Percentiles rank a stretch among this genome's conserved stretches.
These are phyloP conservation scores for Solea senegalensis DNA, from an alignment of 2,113 vertebrate species.

Conservation along the genomic window DNA sequence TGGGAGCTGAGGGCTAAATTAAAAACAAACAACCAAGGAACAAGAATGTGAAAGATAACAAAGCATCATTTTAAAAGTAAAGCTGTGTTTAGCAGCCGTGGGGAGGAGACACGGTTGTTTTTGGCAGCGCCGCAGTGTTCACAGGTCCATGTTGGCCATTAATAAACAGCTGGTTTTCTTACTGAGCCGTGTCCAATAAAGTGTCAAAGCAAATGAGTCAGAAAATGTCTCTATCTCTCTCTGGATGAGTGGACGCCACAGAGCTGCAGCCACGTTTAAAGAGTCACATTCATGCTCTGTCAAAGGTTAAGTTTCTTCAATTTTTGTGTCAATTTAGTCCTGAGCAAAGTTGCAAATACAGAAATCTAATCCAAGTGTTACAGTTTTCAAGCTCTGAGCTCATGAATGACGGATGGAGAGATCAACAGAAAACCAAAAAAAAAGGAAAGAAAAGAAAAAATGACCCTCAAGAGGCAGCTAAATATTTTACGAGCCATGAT, in stretches of 20 bases:
- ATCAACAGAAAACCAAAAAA: neutral
- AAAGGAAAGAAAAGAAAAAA: neutral
- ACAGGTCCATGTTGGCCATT: slow-evolving; percentile 16
- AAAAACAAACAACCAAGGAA: slow-evolving; percentile 55
- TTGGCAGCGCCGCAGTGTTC: slow-evolving; percentile 53
- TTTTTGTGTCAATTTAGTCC: too few relatives aligned
- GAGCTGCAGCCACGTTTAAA: too few relatives aligned
- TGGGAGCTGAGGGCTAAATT: slow-evolving; percentile 35
- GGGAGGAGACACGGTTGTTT: slow-evolving; percentile 45
- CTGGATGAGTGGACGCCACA: neutral
- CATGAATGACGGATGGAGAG: neutral
- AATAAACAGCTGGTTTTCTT: slow-evolving; percentile 54
- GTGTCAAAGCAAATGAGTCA: slow-evolving; percentile 16
- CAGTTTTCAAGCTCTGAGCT: neutral
- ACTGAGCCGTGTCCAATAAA: slow-evolving; percentile 31
- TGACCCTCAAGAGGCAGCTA: neutral
- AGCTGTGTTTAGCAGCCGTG: slow-evolving; percentile 42
- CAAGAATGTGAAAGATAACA: slow-evolving; percentile 57
- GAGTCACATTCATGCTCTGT: too few relatives aligned
- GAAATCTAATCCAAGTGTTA: neutral
- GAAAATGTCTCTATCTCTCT: slow-evolving; percentile 4
- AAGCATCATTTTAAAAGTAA: slow-evolving; percentile 39
- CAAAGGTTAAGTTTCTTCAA: too few relatives aligned
- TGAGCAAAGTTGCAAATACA: too few relatives aligned
- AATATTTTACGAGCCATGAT: neutral